phyloP scores from a whole-genome alignment of 2,888 invertebrate genomes.

The Ommatoiulus sabulosus region DNA sequence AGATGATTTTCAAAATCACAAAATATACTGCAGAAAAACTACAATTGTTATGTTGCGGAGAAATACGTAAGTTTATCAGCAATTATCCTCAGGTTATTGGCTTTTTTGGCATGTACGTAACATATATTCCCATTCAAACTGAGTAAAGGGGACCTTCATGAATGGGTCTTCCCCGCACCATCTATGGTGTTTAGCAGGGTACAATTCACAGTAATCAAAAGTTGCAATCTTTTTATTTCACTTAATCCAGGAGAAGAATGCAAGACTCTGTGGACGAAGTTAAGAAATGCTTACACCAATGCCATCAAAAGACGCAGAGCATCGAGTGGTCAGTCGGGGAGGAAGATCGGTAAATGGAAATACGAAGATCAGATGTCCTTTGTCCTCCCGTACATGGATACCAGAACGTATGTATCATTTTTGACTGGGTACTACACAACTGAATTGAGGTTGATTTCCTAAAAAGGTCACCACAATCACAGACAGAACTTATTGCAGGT shows the following conservation, averaged over 20 bases:
- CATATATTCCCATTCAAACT: too few species aligned
- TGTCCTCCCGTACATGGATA: not conserved
- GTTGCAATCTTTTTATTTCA: too few species aligned
- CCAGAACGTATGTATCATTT: slow-evolving; percentile 5
- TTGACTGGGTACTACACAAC: not conserved
- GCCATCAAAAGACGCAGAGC: slow-evolving; percentile 34
- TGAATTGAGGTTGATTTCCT: not conserved
- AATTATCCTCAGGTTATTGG: too few species aligned
- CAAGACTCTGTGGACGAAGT: not conserved
- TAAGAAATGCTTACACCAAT: slow-evolving; percentile 23
- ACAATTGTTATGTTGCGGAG: too few species aligned
- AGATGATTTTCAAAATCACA: too few species aligned
- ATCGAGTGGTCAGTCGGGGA: not conserved
- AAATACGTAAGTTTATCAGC: too few species aligned
- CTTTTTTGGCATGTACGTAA: too few species aligned
- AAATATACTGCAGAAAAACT: too few species aligned
- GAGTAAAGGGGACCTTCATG: too few species aligned
- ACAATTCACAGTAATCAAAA: too few species aligned
- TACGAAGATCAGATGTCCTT: slow-evolving; percentile 44
- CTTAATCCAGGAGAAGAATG: not conserved
- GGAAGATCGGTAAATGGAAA: slow-evolving; percentile 42
- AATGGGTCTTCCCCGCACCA: too few species aligned
- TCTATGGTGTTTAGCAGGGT: too few species aligned
- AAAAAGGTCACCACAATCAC: not conserved
- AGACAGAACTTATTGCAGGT: not conserved